phyloP scores from a whole-genome alignment of 2,888 invertebrate species.

The Stramonita haemastoma region DNA sequence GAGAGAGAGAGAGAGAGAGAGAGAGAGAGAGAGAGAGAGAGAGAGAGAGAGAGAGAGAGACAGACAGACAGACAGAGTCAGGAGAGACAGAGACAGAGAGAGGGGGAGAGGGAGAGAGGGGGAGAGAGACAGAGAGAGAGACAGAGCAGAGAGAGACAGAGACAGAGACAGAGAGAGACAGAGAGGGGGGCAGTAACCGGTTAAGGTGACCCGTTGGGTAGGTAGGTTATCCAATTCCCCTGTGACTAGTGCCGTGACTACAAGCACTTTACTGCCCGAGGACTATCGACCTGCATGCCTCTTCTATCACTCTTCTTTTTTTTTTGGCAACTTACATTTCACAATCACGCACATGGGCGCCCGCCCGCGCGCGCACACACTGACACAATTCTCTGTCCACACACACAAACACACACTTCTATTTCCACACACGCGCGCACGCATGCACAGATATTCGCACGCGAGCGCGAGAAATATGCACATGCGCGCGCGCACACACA shows the following conservation, averaged over 20 bases:
- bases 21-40: constrained; percentile 7
- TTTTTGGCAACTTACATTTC: too few species aligned
- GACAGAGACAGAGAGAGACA: neutral
- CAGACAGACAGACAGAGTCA: neutral
- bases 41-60: neutral
- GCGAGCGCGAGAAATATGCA: neutral
- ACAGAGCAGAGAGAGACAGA: neutral
- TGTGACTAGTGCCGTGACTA: too few species aligned
- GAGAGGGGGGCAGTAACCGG: neutral
- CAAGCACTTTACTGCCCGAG: too few species aligned
- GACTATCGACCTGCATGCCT: too few species aligned
- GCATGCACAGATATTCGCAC: neutral
- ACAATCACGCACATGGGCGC: neutral
- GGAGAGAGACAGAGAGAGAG: neutral
- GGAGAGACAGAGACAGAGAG: neutral
- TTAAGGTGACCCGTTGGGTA: too few species aligned
- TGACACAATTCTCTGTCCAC: neutral
- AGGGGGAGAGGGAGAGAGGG: neutral
- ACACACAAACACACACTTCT: neutral
- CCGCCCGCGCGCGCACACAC: too few species aligned
- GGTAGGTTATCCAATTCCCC: too few species aligned
- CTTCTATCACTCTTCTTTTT: too few species aligned
- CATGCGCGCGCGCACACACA: too few species aligned
- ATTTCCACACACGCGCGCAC: neutral
- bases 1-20: neutral